Evolutionary conservation across 2,888 invertebrate species (phyloP).

Genomic region (Eustalomyia histrio): DNA sequence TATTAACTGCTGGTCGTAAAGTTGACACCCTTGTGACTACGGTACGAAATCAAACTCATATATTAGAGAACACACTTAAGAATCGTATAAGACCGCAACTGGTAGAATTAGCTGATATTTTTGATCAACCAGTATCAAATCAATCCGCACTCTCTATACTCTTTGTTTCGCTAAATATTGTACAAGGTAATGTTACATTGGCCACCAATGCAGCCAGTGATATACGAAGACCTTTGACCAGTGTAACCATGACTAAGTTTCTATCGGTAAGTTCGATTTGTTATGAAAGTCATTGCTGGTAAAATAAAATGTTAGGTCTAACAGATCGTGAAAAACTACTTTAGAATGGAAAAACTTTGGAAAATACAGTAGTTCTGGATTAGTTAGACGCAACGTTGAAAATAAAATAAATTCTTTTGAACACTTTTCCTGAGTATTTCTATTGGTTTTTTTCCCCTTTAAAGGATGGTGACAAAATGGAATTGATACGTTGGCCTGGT

Average conservation of each 20-base stretch:
- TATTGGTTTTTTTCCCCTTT: constrained; percentile 62
- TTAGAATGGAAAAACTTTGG: too few relatives aligned
- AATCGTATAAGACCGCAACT: constrained; percentile 86
- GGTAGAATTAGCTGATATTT: constrained; percentile 86
- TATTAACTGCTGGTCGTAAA: constrained; percentile 88
- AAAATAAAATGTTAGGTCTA: too few relatives aligned
- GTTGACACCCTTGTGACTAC: constrained; percentile 89
- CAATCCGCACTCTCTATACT: constrained; percentile 87
- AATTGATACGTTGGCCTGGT: constrained; percentile 90
- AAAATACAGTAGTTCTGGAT: too few relatives aligned
- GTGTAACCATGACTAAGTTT: constrained; percentile 84
- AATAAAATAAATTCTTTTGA: too few relatives aligned
- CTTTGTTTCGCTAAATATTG: constrained; percentile 84
- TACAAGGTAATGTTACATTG: constrained; percentile 87
- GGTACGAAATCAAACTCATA: constrained; percentile 90
- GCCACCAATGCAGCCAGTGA: constrained; percentile 89
- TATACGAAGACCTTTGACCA: constrained; percentile 85
- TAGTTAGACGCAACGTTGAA: too few relatives aligned
- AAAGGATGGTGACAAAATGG: constrained; percentile 86
- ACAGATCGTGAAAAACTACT: too few relatives aligned
- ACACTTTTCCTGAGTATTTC: too few relatives aligned
- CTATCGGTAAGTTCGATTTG: constrained; percentile 77
- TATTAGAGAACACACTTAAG: constrained; percentile 87
- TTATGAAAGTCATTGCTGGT: too few relatives aligned
- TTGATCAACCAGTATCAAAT: constrained; percentile 88